Conservation (phyloP, 1,140 invertebrate species). For the Drosophila ironensis region DNA sequence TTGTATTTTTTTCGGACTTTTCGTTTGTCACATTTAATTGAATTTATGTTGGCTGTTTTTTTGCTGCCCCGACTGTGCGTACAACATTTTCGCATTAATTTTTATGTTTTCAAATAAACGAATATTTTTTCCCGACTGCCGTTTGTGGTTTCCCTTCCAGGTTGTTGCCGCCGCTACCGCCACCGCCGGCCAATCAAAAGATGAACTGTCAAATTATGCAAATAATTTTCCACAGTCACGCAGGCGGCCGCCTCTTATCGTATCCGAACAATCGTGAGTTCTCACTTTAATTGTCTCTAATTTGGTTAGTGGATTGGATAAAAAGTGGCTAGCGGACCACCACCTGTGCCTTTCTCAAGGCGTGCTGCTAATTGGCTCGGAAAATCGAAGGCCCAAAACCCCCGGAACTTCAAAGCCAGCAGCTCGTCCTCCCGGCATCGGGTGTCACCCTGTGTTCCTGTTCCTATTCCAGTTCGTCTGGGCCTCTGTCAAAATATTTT, state of each 20-base stretch:
- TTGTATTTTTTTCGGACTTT: slow-evolving; percentile 13
- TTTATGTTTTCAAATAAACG: slow-evolving; percentile 66
- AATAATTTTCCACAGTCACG: slow-evolving; percentile 80
- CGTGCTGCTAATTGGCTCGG: slow-evolving; percentile 73
- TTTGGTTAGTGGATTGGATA: slow-evolving; percentile 53
- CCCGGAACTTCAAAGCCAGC: slow-evolving; percentile 56
- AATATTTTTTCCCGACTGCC: slow-evolving; percentile 26
- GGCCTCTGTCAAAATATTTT: slow-evolving; percentile 78
- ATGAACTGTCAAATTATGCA: slow-evolving; percentile 77
- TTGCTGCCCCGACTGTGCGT: slow-evolving; percentile 49
- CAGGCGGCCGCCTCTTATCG: slow-evolving; percentile 53
- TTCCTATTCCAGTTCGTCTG: slow-evolving; percentile 29
- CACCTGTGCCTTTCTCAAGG: slow-evolving; percentile 77
- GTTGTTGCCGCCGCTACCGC: slow-evolving; percentile 1
- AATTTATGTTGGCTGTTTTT: slow-evolving; percentile 79
- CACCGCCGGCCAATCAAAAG: slow-evolving; percentile 49
- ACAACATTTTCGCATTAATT: slow-evolving; percentile 79
- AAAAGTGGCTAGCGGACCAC: slow-evolving; percentile 8
- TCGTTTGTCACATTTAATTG: slow-evolving; percentile 78
- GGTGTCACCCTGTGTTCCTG: slow-evolving; percentile 30
- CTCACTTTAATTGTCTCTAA: slow-evolving; percentile 73
- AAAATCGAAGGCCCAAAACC: slow-evolving; percentile 29
- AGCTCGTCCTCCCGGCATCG: slow-evolving; percentile 7
- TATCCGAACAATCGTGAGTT: slow-evolving; percentile 40
- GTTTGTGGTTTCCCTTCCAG: slow-evolving; percentile 51